Base-by-base conservation (phyloP, 1,140 invertebrate genomes). In the Platyscapa corneri region DNA sequence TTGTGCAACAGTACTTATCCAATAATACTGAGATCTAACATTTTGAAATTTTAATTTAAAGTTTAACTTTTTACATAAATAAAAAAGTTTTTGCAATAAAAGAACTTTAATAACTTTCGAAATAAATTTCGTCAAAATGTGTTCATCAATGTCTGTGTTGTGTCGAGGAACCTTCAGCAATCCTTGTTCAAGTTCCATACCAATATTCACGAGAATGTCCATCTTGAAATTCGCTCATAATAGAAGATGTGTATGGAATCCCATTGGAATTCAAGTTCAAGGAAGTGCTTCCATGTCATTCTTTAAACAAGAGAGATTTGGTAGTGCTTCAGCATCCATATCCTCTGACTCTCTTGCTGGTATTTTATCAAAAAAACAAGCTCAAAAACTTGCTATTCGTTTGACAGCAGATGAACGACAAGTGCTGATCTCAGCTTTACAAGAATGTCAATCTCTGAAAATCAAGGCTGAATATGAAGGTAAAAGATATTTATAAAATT, bases 391-490 rank as follows among this genome's bases (percentile, higher is more conserved):
- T n/a, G 94, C 95, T 5, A 89, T 95, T 8, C 95, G 95, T 88
- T 92, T 97, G 32, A 96, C 95, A 32, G 92, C 94, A 30, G 96
- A 96, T 83, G 96, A 97, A 89, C 93, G 96, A 86, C 94, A 94
- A 86, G 91, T 95, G 53, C 92, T 97, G 32, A 93, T 95, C 72
- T 89, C 91, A 32, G 95, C 96, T 1, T 90, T 97, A 32, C 95
- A 96, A 87, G 95, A 96, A 91, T 96, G 94, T 89, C 94, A 96
- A 90, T 96, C 96, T 0, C 95, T 95, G 86, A 93, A 95, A 89
- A 94, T 95, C 32, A 96, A 96, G 91, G 95, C 95, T 82, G 95
- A 95, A 90, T 97, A 95, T 90, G 95, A 96, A 95, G 96, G 96
- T 96, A 94, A 92, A 81, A 46, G 10, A 16, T 39, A 14, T 42